Evolutionary conservation across 2,888 invertebrate species (phyloP), one percentile per base, ranked within the genome.

Genomic region (Diloba caeruleocephala): DNA sequence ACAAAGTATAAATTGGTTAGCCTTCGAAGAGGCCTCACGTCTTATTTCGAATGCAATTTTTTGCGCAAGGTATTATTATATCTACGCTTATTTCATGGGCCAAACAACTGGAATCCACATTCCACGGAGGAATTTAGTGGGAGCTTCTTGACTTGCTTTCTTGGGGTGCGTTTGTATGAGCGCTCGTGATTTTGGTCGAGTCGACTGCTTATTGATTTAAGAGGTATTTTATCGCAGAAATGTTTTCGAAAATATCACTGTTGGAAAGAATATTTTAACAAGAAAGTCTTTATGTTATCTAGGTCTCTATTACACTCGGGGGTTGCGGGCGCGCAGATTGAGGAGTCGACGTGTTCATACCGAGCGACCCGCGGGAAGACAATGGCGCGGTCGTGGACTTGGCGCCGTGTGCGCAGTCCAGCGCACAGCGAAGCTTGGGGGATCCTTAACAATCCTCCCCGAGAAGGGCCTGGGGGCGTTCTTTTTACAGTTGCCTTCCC

Each of bases 101-200:
- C 57, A 55, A 55, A 45, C 42, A 58, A 61, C 49, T 38, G 70
- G 66, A 71, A 74, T 74, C 52, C 71, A 65, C 71, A 73, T 77
- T 74, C 73, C 71, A 41, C 56, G 21, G 15, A 62, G 74, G 75
- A 73, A 75, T 76, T 76, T 71, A 62, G 70, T 62, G 56, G 64
- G 61, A 66, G 69, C 67, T 65, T 61, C 71, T 72, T 71, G 70
- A 65, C 71, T 78, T 56, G 60, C 65, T 69, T 66, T 54, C 71
- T 72, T 57, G 66, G 55, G 67, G 44, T 52, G 55, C 37, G 59
- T 68, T 66, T 56, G 63, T 49, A 66, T 46, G 41, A 14, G 36
- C 36, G 46, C 32, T 25, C 19, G 36, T 58, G 49, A 62, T 54
- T 56, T 62, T 63, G n/a, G 44, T 56, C 49, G 38, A 73, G 50